Evolutionary conservation across 1,140 invertebrate genomes (phyloP).

Genomic region (Scaptomyza montana): DNA sequence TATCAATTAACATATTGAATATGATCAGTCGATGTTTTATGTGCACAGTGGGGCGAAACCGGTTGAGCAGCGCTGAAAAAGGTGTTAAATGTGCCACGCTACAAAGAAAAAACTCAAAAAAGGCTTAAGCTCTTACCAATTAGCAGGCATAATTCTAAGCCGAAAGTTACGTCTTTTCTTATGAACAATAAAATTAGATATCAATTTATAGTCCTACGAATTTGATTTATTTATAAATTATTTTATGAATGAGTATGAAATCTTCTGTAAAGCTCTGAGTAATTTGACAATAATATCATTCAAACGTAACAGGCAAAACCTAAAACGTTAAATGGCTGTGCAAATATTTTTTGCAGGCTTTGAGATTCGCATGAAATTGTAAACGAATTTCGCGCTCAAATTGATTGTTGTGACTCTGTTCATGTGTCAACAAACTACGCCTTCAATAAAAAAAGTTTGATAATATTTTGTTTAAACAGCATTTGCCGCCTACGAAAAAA

Average conservation of each 20-base stretch:
- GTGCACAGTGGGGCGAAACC: constrained; percentile 53
- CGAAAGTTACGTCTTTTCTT: constrained; percentile 26
- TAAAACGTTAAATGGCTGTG: constrained; percentile 4
- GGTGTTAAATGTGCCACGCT: constrained; percentile 40
- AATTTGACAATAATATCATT: constrained; percentile 45
- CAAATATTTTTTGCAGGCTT: constrained; percentile 58
- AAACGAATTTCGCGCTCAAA: constrained; percentile 27
- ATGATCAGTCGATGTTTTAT: constrained; percentile 53
- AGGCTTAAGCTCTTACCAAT: constrained; percentile 51
- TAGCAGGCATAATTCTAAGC: constrained; percentile 48
- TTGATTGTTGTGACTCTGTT: background rate
- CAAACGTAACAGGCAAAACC: constrained; percentile 16
- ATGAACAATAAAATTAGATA: constrained; percentile 44
- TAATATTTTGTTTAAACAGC: constrained; percentile 69
- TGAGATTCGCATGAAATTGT: constrained; percentile 65
- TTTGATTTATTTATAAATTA: background rate
- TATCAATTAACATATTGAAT: constrained; percentile 73
- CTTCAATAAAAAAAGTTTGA: constrained; percentile 55
- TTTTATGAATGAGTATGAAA: constrained; percentile 43
- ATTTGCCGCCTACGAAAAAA: constrained; percentile 46
- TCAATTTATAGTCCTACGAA: constrained; percentile 68
- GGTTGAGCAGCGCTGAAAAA: too few relatives aligned
- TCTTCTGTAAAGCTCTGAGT: constrained; percentile 46
- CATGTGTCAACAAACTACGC: background rate
- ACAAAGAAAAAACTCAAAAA: constrained; percentile 15